These are phyloP conservation scores for Pollenia labialis DNA, from an alignment of 2,888 invertebrate species.

Conservation along the genomic window DNA sequence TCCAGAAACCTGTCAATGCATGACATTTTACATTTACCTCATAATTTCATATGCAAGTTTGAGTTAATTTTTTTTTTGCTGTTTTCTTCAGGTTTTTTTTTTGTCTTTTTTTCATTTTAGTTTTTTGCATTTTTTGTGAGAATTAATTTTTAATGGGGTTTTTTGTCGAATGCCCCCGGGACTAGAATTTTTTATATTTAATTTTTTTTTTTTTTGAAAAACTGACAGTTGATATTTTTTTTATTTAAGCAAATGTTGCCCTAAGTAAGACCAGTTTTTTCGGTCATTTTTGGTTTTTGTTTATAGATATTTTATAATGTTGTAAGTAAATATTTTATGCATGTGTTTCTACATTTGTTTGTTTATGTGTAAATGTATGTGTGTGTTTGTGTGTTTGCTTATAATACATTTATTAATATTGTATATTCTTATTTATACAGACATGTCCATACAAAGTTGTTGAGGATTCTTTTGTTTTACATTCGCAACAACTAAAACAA, in stretches of 20 bases:
- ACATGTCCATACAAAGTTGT: constrained; percentile 19
- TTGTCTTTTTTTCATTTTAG: constrained; percentile 45
- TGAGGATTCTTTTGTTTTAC: constrained; percentile 24
- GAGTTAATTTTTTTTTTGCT: too few relatives aligned
- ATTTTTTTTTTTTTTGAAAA: constrained; percentile 77
- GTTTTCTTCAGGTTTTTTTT: constrained; percentile 4
- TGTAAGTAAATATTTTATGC: constrained; percentile 67
- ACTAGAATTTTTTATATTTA: constrained; percentile 76
- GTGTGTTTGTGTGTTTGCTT: not conserved
- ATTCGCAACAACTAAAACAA: not conserved
- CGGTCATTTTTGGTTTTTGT: constrained; percentile 45
- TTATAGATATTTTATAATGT: constrained; percentile 77
- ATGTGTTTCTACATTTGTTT: constrained; percentile 18
- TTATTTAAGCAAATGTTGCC: constrained; percentile 68
- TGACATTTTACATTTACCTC: constrained; percentile 82
- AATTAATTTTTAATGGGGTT: constrained; percentile 81
- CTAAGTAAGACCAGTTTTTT: constrained; percentile 57
- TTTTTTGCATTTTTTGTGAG: constrained; percentile 77
- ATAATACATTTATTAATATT: constrained; percentile 62
- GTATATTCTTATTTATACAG: constrained; percentile 58
- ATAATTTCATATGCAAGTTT: constrained; percentile 76
- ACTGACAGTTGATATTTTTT: constrained; percentile 81
- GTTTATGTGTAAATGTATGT: constrained; percentile 24
- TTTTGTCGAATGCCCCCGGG: constrained; percentile 70
- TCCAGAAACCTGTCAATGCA: constrained; percentile 79